Conservation (phyloP, 2,113 vertebrate genomes). For the Vicugna pacos region DNA sequence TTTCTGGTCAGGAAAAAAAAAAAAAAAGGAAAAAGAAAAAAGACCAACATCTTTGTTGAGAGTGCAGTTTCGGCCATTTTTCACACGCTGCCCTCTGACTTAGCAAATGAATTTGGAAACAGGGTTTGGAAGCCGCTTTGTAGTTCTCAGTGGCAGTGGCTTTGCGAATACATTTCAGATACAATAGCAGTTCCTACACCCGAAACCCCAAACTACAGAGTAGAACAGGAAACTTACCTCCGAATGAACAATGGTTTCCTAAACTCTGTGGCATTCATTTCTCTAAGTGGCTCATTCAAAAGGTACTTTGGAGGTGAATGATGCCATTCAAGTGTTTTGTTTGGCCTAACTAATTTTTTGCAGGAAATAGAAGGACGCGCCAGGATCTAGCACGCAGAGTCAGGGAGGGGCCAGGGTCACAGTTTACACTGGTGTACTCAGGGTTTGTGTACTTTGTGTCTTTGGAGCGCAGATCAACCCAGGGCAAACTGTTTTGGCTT, state of each 20-base stretch:
- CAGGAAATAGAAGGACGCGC: not conserved
- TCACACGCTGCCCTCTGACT: not conserved
- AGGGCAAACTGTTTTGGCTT: not conserved
- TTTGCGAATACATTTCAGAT: constrained; percentile 8
- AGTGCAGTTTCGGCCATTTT: not conserved
- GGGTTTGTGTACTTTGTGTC: not conserved
- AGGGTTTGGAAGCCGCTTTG: not conserved
- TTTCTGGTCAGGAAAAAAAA: not conserved
- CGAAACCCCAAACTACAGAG: not conserved
- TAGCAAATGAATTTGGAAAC: not conserved
- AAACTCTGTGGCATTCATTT: not conserved
- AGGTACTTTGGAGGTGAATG: not conserved
- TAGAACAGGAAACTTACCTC: not conserved
- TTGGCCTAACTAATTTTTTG: not conserved
- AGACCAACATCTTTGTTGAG: not conserved
- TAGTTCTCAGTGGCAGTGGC: not conserved
- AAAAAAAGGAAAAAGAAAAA: not conserved
- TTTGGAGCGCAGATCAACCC: not conserved
- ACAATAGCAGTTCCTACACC: not conserved
- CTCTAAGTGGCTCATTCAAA: not conserved
- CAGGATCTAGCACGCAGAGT: not conserved
- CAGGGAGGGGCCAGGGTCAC: not conserved
- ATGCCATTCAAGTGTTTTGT: constrained; percentile 8
- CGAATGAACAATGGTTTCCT: not conserved
- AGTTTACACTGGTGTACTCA: not conserved